Conservation (phyloP, 2,797 vertebrate genomes). For the Galago senegalensis region DNA sequence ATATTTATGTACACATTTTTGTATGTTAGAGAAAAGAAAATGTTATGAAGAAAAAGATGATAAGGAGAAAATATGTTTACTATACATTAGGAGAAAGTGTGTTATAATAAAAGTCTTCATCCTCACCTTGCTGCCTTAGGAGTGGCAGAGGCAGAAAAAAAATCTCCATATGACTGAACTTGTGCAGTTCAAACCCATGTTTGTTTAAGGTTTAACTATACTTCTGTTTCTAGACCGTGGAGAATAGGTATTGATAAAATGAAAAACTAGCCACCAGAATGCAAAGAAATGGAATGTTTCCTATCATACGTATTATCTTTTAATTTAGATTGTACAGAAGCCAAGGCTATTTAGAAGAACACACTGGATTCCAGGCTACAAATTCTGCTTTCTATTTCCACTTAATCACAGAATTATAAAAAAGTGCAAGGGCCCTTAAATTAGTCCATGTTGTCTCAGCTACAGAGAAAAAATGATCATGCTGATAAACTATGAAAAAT, state of each 20-base stretch:
- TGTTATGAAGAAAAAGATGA: not conserved
- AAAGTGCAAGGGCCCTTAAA: not conserved
- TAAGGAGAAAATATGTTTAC: not conserved
- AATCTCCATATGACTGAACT: not conserved
- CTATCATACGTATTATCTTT: not conserved
- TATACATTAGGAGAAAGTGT: not conserved
- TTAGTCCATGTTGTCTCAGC: not conserved
- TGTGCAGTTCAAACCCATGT: not conserved
- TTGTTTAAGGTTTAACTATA: not conserved
- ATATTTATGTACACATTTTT: not conserved
- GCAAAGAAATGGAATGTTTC: not conserved
- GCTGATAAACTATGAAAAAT: not conserved
- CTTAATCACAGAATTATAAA: constrained; percentile 24
- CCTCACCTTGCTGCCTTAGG: not conserved
- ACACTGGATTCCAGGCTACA: not conserved
- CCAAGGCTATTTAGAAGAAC: not conserved
- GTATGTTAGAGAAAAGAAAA: not conserved
- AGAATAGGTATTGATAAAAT: not conserved
- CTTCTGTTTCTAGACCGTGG: not conserved
- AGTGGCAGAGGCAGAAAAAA: not conserved
- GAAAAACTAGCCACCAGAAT: not conserved
- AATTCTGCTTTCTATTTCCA: constrained; percentile 41
- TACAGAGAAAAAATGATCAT: not conserved
- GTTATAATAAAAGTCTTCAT: not conserved
- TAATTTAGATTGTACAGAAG: constrained; percentile 12